Evolutionary conservation across 23 tunicate species (phyloP), one percentile per base, ranked within the genome.

Genomic region (Ascidia mentula): DNA sequence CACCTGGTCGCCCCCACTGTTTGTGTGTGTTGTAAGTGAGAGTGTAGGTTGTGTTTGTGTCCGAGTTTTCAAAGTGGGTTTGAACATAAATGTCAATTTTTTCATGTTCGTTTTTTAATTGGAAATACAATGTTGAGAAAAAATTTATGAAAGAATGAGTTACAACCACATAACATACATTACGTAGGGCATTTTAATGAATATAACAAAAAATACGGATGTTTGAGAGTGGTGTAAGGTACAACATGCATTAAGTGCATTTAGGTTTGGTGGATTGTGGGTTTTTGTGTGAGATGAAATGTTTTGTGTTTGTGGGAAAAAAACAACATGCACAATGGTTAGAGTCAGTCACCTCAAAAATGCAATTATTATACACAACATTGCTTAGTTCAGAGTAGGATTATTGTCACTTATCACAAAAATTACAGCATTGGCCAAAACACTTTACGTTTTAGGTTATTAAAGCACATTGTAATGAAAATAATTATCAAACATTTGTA

Each of bases 1-100:
- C 0, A 71, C 82, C 74, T 69, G 77, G 22, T 46, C 83, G 0
- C 73, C 89, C 79, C 97, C 81, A 78, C 90, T 86, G 90, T 86
- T 36, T 60, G 72, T 72, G 69, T 81, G 75, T 78, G 35, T 28
- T 78, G 69, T 73, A 9, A 7, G 69, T 34, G 39, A 61, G 61
- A 60, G 30, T 31, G 45, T 53, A 5, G 31, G 45, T 40, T 39
- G 40, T 4, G 38, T 3, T 75, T 71, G 6, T 2, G 75, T 9
- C 22, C 4, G 65, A 9, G 22, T 6, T 53, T 53, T 9, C 65
- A 53, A 9, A 53, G 24, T 42, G 53, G 53, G 53, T 9, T 42
- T 9, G 53, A 15, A 15, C 15, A 42, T 12, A 42, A 12, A 28
- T 53, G 13, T 9, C n/a, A n/a, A n/a, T n/a, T n/a, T n/a, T n/a